Conservation (phyloP, 2,797 vertebrate species). For the Aselliscus stoliczkanus region DNA sequence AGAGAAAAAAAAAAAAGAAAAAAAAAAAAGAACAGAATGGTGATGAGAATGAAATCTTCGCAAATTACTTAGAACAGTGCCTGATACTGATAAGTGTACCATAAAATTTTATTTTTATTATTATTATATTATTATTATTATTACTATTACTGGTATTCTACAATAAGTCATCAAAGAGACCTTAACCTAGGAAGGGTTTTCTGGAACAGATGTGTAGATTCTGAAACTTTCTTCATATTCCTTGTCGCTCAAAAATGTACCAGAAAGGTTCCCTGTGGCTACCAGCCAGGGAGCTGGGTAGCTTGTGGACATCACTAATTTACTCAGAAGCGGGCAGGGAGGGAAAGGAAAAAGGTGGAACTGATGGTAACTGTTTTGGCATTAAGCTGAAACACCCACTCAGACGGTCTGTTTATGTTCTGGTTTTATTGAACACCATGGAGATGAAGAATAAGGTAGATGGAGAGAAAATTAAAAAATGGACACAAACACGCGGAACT, state of each 20-base stretch:
- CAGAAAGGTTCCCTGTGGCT: not conserved
- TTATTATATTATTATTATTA: rapidly evolving
- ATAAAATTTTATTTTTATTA: rapidly evolving
- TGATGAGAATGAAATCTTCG: rapidly evolving
- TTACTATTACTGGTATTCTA: not conserved
- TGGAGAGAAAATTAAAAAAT: not conserved
- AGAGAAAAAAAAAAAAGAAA: too few relatives aligned
- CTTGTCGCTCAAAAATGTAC: not conserved
- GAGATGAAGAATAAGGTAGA: not conserved
- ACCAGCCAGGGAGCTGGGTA: not conserved
- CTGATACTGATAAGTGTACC: rapidly evolving
- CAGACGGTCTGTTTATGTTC: not conserved
- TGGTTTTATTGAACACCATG: not conserved
- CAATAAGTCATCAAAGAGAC: not conserved
- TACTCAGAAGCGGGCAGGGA: not conserved
- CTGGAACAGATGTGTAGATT: not conserved
- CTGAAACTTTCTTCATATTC: not conserved
- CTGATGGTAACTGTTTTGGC: too few relatives aligned
- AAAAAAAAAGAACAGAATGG: rapidly evolving
- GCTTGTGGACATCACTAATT: not conserved
- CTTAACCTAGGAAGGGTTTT: not conserved
- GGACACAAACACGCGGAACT: rapidly evolving
- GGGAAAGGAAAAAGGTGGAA: too few relatives aligned
- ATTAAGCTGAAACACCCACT: not conserved
- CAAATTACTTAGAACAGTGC: rapidly evolving